Conservation (phyloP, 2,888 invertebrate species). For the Crossocerus cetratus region DNA sequence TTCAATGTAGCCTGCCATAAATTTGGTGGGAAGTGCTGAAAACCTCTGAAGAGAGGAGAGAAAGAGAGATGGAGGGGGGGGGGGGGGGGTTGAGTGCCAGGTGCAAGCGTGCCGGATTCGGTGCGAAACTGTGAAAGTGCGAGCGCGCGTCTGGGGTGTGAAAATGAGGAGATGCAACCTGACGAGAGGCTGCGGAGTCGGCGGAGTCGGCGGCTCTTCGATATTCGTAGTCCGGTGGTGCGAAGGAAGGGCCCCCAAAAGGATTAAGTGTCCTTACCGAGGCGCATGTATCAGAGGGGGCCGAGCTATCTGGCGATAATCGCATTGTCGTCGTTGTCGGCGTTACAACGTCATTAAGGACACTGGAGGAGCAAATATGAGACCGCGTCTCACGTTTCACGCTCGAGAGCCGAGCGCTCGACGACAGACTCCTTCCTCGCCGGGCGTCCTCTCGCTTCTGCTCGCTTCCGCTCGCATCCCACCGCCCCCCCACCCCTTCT, state of each 20-base stretch:
- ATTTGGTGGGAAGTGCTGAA: not conserved
- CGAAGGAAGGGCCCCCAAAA: constrained; percentile 1
- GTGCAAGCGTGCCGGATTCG: too few relatives aligned
- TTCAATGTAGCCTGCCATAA: constrained; percentile 21
- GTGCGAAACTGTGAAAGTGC: not conserved
- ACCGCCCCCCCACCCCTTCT: not conserved
- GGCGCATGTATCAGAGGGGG: constrained; percentile 38
- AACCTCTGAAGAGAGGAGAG: not conserved
- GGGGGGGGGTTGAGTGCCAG: too few relatives aligned
- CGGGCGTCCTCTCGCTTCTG: not conserved
- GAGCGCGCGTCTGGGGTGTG: not conserved
- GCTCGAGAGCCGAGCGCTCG: constrained; percentile 26
- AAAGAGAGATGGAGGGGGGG: too few relatives aligned
- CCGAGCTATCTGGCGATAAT: constrained; percentile 49
- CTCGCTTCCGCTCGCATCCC: not conserved
- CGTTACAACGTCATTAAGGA: constrained; percentile 56
- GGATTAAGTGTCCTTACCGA: constrained; percentile 32
- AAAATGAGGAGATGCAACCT: too few relatives aligned
- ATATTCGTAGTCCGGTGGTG: too few relatives aligned
- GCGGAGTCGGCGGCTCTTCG: too few relatives aligned
- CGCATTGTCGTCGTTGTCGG: constrained; percentile 55
- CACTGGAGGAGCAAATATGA: constrained; percentile 53
- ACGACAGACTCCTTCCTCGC: constrained; percentile 37
- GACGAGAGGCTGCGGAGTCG: too few relatives aligned
- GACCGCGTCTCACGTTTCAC: constrained; percentile 57